Evolutionary conservation across 1,140 invertebrate species (phyloP).

Genomic region (Anthonomus grandis): DNA sequence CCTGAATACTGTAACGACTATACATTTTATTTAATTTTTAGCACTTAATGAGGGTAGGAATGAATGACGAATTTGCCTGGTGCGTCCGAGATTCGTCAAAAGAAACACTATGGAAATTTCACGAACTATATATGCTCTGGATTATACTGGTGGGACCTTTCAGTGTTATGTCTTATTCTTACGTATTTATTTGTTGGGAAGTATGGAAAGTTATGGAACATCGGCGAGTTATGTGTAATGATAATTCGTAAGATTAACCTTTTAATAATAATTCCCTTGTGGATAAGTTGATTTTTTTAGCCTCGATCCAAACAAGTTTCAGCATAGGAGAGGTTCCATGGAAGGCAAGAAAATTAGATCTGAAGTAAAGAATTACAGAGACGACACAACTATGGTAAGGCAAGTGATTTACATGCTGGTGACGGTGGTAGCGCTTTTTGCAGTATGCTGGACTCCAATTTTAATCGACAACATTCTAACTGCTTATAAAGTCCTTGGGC

Average conservation of each 20-base stretch:
- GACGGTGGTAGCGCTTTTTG: constrained; percentile 65
- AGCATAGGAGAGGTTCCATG: constrained; percentile 5
- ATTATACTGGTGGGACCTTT: constrained; percentile 64
- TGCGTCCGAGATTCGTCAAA: constrained; percentile 58
- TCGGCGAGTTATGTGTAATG: constrained; percentile 56
- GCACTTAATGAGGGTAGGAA: constrained; percentile 58
- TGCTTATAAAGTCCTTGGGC: constrained; percentile 56
- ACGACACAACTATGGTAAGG: constrained; percentile 41
- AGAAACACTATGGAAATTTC: constrained; percentile 53
- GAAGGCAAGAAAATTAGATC: constrained; percentile 15
- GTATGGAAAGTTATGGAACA: constrained; percentile 61
- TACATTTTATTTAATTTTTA: too few relatives aligned
- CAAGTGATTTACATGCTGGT: constrained; percentile 72
- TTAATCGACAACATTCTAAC: constrained; percentile 65
- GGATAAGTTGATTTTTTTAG: too few relatives aligned
- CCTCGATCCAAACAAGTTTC: background rate
- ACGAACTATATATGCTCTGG: constrained; percentile 66
- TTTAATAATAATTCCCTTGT: too few relatives aligned
- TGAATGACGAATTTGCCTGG: constrained; percentile 55
- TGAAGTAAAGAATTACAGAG: constrained; percentile 34
- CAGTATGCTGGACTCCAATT: constrained; percentile 66
- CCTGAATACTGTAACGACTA: background rate
- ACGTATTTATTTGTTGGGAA: constrained; percentile 64
- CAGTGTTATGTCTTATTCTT: constrained; percentile 63
- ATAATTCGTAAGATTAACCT: constrained; percentile 46